phyloP scores from a whole-genome alignment of 2,888 invertebrate genomes.

The Troides aeacus region DNA sequence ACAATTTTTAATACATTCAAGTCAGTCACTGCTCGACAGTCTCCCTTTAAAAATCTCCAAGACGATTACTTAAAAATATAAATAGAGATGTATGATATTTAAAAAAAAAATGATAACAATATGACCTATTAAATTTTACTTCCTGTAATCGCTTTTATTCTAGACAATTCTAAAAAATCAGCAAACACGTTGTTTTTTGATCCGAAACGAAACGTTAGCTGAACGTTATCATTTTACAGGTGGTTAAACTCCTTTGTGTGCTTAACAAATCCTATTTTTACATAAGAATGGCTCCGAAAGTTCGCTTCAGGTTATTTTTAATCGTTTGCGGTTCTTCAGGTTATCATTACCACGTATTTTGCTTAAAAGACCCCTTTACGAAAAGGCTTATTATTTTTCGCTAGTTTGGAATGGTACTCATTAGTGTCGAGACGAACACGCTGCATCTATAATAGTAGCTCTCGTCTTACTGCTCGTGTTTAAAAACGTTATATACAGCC shows the following conservation, averaged over 20 bases:
- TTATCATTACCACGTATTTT: not conserved
- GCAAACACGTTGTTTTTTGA: not conserved
- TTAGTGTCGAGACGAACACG: not conserved
- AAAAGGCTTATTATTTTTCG: not conserved
- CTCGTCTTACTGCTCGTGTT: not conserved
- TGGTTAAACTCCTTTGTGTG: slow-evolving; percentile 7
- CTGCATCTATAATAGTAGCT: not conserved
- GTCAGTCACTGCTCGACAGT: too few relatives aligned
- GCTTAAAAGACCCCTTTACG: not conserved
- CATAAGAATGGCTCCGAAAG: not conserved
- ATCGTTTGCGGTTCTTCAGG: not conserved
- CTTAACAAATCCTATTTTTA: not conserved
- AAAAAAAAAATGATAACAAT: too few relatives aligned
- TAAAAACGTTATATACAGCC: not conserved
- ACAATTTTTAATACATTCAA: too few relatives aligned
- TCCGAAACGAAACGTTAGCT: not conserved
- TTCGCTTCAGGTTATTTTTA: too few relatives aligned
- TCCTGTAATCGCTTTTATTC: not conserved
- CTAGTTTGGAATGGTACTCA: not conserved
- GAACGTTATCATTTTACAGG: slow-evolving; percentile 19
- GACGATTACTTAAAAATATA: too few relatives aligned
- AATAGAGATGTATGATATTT: too few relatives aligned
- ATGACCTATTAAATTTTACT: too few relatives aligned
- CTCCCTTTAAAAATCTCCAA: too few relatives aligned
- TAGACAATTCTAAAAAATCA: not conserved